phyloP scores from a whole-genome alignment of 1,140 invertebrate species.

The Ceratitis capitata region DNA sequence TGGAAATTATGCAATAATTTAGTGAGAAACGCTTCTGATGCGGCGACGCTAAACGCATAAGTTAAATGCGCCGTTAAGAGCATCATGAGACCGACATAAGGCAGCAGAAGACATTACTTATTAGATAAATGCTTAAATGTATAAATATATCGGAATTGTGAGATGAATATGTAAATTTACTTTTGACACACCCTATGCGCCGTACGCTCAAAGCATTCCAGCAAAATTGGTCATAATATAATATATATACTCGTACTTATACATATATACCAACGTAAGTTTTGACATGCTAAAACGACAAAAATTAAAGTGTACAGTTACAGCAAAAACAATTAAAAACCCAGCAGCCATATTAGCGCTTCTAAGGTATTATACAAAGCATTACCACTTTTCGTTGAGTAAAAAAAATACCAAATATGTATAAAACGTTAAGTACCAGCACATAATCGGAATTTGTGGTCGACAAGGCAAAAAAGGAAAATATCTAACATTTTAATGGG shows the following conservation, averaged over 20 bases:
- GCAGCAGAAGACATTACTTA: background rate
- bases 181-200: conserved; percentile 6
- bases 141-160: background rate
- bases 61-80: background rate
- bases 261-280: background rate
- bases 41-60: background rate
- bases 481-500: background rate
- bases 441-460: conserved; percentile 12
- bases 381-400: too few species aligned
- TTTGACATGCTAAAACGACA: background rate
- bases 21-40: background rate
- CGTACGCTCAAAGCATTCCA: background rate
- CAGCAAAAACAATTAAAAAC: background rate
- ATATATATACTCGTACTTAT: background rate
- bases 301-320: background rate
- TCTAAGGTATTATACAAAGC: too few species aligned
- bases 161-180: background rate
- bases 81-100: background rate
- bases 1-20: conserved; percentile 12
- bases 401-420: background rate
- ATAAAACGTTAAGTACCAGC: background rate
- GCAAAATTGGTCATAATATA: background rate
- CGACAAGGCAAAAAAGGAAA: background rate
- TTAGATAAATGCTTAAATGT: background rate
- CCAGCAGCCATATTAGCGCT: background rate